These are phyloP conservation scores for Chalcosyrphus nemorum DNA, from an alignment of 2,888 invertebrate genomes.

Conservation along the genomic window DNA sequence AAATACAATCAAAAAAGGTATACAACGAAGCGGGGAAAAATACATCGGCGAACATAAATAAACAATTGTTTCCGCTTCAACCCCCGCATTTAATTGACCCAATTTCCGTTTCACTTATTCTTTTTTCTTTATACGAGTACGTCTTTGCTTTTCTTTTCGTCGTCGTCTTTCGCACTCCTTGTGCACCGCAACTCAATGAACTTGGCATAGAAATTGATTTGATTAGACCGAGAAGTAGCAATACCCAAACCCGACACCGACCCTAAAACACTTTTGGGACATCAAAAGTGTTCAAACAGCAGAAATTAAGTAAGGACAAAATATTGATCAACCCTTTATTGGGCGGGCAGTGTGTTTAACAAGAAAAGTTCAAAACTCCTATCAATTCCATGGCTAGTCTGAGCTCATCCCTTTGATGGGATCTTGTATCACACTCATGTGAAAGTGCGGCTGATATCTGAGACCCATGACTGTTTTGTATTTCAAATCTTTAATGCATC, in stretches of 20 bases:
- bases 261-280: constrained; percentile 15
- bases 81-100: constrained; percentile 68
- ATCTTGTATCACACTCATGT: too few relatives aligned
- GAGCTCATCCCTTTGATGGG: too few relatives aligned
- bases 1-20: constrained; percentile 18
- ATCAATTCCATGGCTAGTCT: too few relatives aligned
- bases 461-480: too few relatives aligned
- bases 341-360: constrained; percentile 1
- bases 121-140: constrained; percentile 6
- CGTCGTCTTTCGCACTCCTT: constrained; percentile 25
- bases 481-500: too few relatives aligned
- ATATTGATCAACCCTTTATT: constrained; percentile 31
- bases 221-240: constrained; percentile 31
- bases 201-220: constrained; percentile 59
- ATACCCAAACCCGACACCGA: background rate
- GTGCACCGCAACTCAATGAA: constrained; percentile 64
- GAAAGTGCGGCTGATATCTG: too few relatives aligned
- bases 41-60: constrained; percentile 62
- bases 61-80: constrained; percentile 69
- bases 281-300: constrained; percentile 28
- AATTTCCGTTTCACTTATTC: constrained; percentile 64
- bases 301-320: constrained; percentile 37
- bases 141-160: constrained; percentile 35
- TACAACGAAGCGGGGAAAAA: constrained; percentile 6
- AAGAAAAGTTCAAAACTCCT: constrained; percentile 11